A percentile compares a stretch with the other conserved stretches of the same genome.
Evolutionary conservation across 2,113 vertebrate species (phyloP).

Genomic region (mouse (Mus musculus)): GRCm39 chr14:31523501-31524000

Average conservation of each 20-base stretch:
- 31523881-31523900: neutral
- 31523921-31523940: neutral
- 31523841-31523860: neutral
- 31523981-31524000: neutral
- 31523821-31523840: neutral
- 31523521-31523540: neutral
- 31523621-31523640: no score
- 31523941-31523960: neutral
- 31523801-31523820: neutral
- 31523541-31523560: no score
- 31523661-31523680: neutral
- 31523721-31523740: neutral
- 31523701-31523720: neutral
- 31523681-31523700: neutral
- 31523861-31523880: neutral
- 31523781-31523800: neutral
- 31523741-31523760: neutral
- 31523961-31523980: neutral
- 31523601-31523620: no score
- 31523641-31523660: no score
- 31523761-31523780: neutral
- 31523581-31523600: no score
- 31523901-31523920: neutral
- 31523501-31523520: no score
- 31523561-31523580: no score